A percentile compares a stretch with the other conserved stretches of the same genome.
These are phyloP conservation scores for Tetramorium parvispinum DNA, from an alignment of 1,140 invertebrate species.

Conservation along the genomic window DNA sequence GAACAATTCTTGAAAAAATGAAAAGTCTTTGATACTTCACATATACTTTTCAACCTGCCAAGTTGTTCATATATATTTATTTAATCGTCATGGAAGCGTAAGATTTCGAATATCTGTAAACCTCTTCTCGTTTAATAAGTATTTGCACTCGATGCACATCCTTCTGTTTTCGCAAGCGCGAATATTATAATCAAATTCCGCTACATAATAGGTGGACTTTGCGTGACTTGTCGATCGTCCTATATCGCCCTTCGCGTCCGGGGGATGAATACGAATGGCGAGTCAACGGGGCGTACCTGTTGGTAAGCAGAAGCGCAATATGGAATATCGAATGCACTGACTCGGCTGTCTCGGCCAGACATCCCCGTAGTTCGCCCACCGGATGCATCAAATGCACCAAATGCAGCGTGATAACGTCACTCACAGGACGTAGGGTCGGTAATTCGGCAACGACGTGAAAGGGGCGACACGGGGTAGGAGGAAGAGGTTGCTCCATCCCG, in stretches of 20 bases:
- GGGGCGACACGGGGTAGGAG: conserved; percentile 21
- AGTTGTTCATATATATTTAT: background rate
- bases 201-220: conserved; percentile 6
- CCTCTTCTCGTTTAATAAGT: background rate
- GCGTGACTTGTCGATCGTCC: conserved; percentile 24
- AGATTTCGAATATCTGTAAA: background rate
- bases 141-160: background rate
- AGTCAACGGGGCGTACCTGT: conserved; percentile 66
- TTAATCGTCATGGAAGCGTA: background rate
- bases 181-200: conserved; percentile 26
- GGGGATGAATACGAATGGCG: conserved; percentile 59
- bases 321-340: conserved; percentile 76
- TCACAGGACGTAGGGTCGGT: conserved; percentile 76
- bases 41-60: background rate
- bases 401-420: conserved; percentile 81
- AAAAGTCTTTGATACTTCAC: background rate
- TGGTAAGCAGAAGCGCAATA: conserved; percentile 72
- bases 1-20: background rate
- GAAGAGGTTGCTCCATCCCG: background rate
- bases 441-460: conserved; percentile 67
- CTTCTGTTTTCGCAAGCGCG: background rate
- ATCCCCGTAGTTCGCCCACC: conserved; percentile 69
- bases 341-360: conserved; percentile 77
- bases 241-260: conserved; percentile 25
- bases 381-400: conserved; percentile 77